phyloP scores from a whole-genome alignment of 2,113 vertebrate genomes.

The Illadopsis cleaveri region DNA sequence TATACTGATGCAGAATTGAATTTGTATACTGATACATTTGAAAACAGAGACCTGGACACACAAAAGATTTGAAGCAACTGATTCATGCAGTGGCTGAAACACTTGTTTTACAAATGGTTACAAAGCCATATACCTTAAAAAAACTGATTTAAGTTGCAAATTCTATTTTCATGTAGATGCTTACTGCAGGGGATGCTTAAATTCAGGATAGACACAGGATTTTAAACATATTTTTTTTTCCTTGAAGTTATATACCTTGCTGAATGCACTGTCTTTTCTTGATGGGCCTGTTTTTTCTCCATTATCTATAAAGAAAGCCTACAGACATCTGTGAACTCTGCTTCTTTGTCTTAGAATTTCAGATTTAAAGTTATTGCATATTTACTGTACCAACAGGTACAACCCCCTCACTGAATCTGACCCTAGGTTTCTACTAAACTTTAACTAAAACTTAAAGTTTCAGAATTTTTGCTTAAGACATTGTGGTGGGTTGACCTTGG shows the following conservation, averaged over 20 bases:
- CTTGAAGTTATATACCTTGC: neutral
- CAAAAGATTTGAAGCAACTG: neutral
- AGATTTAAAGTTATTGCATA: neutral
- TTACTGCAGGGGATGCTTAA: neutral
- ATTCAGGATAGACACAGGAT: neutral
- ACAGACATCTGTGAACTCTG: neutral
- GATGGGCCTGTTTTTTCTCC: fast-evolving
- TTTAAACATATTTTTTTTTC: neutral
- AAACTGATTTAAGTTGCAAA: neutral
- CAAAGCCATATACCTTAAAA: neutral
- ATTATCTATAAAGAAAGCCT: fast-evolving
- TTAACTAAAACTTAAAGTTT: neutral
- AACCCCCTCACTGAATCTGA: neutral
- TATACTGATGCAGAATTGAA: neutral
- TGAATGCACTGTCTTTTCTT: neutral
- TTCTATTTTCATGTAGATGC: neutral
- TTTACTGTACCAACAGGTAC: neutral
- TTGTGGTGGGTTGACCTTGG: neutral
- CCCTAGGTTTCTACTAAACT: neutral
- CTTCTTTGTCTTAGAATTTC: neutral
- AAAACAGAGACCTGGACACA: neutral
- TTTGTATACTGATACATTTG: neutral
- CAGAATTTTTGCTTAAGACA: neutral
- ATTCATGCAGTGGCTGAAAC: neutral
- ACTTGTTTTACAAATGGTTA: neutral